Base-by-base conservation (phyloP, 2,888 invertebrate genomes). In the Dicyrtomina minuta region DNA sequence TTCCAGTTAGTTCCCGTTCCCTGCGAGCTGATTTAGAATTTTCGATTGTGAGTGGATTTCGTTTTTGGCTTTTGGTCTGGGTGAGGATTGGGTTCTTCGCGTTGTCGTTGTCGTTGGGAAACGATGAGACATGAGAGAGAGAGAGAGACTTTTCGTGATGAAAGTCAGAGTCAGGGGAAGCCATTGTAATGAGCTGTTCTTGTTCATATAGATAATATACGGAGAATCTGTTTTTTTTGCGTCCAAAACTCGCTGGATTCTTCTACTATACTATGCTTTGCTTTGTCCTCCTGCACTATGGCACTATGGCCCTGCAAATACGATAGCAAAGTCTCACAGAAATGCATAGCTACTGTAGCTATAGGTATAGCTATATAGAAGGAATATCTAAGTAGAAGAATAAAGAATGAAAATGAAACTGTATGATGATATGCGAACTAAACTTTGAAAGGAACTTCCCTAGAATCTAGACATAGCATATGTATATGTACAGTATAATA, bases 121-220 rank as follows among this genome's bases (percentile, higher is more conserved):
- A 33, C 49, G 39, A 39, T 24, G 60, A 60, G 24, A 43, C 49
- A 27, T 5, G 33, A 33, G 33, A 33, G 49, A 33, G 33, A 33
- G 33, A 33, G 49, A 43, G 68, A 69, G 26, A 44, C 43, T 39
- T n/a, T 55, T 46, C 26, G 60, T 71, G 68, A 71, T 71, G 71
- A 68, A 68, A 68, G 39, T 59, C 51, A n/a, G n/a, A n/a, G n/a
- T n/a, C 22, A 46, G 60, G 65, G 65, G 71, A 71, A 71, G 68
- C 71, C 71, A 59, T 68, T 59, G 39, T 60, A 71, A 51, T 68
- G 68, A 64, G 53, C 26, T n/a, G 64, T 51, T 20, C 51, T 46
- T n/a, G 64, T 51, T 20, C 51, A 24, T 27, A 13, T 4, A 20
- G 10, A 20, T 46, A 46, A 33, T 33, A 33, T 33, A 33, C 3